These are phyloP conservation scores for Falco cherrug DNA, from an alignment of 2,797 vertebrate genomes.

Conservation along the genomic window DNA sequence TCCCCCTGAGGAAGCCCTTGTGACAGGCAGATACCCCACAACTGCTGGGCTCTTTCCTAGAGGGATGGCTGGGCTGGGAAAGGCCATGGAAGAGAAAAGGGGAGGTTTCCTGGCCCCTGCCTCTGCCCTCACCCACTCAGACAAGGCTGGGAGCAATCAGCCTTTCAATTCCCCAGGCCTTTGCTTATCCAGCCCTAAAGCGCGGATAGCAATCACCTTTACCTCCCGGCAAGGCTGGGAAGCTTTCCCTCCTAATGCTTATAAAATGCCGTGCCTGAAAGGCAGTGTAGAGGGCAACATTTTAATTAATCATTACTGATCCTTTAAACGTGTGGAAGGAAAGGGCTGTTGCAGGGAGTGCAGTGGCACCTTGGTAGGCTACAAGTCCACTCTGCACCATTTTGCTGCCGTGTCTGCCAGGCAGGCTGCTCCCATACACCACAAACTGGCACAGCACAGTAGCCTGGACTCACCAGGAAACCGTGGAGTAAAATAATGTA, in stretches of 20 bases:
- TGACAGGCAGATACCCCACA: not conserved
- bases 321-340: not conserved
- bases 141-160: not conserved
- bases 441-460: accelerated
- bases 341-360: not conserved
- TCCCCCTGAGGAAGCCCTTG: not conserved
- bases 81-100: not conserved
- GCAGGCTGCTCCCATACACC: not conserved
- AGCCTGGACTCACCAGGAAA: not conserved
- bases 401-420: accelerated
- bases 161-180: not conserved
- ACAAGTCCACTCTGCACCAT: accelerated
- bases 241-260: not conserved
- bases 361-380: not conserved
- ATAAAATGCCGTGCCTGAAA: not conserved
- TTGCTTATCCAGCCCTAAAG: not conserved
- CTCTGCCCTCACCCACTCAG: not conserved
- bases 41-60: not conserved
- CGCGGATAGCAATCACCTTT: not conserved
- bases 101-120: not conserved
- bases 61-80: not conserved
- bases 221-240: not conserved
- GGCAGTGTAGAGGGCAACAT: not conserved
- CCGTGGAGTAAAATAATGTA: accelerated
- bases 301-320: not conserved